Percentiles rank a stretch among this genome's conserved stretches.
These are phyloP conservation scores for Caenorhabditis parvicauda DNA, from an alignment of 2,888 invertebrate genomes.

Conservation along the genomic window DNA sequence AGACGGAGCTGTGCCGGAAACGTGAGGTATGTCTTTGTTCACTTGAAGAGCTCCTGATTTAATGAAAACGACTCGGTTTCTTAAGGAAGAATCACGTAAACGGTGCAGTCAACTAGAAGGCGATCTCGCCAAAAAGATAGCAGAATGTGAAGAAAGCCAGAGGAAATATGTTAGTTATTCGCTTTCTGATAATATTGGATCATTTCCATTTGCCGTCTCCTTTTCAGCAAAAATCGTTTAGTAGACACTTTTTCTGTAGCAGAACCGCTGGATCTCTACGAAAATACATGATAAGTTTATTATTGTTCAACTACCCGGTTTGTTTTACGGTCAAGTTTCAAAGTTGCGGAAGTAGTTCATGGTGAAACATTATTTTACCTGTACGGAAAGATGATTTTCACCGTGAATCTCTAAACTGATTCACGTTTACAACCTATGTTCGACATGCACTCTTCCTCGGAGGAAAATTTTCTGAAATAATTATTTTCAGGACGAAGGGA, in stretches of 20 bases:
- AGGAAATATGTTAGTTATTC: slow-evolving; percentile 50
- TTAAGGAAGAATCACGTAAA: slow-evolving; percentile 50
- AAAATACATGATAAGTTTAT: too few species aligned
- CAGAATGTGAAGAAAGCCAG: slow-evolving; percentile 48
- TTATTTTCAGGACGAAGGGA: slow-evolving; percentile 57
- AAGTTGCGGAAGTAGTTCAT: too few species aligned
- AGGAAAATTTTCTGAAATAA: not conserved
- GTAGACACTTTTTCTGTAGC: too few species aligned
- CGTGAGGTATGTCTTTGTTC: slow-evolving; percentile 48
- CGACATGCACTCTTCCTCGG: not conserved
- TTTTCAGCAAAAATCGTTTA: too few species aligned
- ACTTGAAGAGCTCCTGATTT: too few species aligned
- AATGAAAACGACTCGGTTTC: too few species aligned
- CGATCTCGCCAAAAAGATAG: slow-evolving; percentile 42
- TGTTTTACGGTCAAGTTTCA: too few species aligned
- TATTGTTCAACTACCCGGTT: too few species aligned
- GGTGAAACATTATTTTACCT: too few species aligned
- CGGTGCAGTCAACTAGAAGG: slow-evolving; percentile 47
- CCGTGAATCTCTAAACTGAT: not conserved
- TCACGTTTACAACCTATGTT: not conserved
- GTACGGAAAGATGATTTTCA: not conserved
- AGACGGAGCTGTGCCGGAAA: slow-evolving; percentile 64
- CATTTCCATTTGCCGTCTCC: too few species aligned
- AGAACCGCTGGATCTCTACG: too few species aligned
- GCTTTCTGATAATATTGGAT: not conserved